These are phyloP conservation scores for Platygyra sinensis DNA, from an alignment of 64 coral and sea anemone genomes.

Conservation along the genomic window DNA sequence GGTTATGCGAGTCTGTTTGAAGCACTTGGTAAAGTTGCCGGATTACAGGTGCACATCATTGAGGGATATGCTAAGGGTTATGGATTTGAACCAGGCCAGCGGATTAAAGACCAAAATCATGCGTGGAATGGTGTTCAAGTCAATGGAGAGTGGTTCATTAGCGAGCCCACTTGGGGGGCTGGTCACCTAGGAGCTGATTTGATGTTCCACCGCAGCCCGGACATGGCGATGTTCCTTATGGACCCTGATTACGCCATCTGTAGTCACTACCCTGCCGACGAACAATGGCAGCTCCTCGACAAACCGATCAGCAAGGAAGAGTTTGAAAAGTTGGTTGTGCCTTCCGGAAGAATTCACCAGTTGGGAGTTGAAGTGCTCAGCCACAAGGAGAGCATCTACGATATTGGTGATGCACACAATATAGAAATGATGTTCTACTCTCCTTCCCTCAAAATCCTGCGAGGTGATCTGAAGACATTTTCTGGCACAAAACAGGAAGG, in stretches of 20 bases:
- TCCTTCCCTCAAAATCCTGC: constrained; percentile 48
- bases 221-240: constrained; percentile 71
- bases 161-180: constrained; percentile 81
- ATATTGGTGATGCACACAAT: constrained; percentile 31
- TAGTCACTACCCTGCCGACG: constrained; percentile 68
- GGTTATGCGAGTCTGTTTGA: constrained; percentile 88
- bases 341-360: constrained; percentile 61
- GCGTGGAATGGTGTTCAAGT: constrained; percentile 74
- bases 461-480: constrained; percentile 62
- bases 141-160: constrained; percentile 72
- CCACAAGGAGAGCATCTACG: constrained; percentile 74
- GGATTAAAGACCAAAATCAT: constrained; percentile 62
- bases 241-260: constrained; percentile 73
- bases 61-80: constrained; percentile 79
- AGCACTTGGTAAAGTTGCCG: constrained; percentile 59
- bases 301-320: constrained; percentile 74
- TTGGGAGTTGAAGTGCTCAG: constrained; percentile 65
- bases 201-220: constrained; percentile 70
- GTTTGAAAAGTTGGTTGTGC: constrained; percentile 83
- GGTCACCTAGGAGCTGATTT: constrained; percentile 77
- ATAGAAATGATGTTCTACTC: constrained; percentile 60
- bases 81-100: constrained; percentile 68
- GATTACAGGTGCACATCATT: constrained; percentile 48
- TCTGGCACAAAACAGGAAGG: constrained; percentile 40
- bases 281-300: constrained; percentile 70